phyloP scores from a whole-genome alignment of 1,140 invertebrate genomes.

The Lucilia cuprina region DNA sequence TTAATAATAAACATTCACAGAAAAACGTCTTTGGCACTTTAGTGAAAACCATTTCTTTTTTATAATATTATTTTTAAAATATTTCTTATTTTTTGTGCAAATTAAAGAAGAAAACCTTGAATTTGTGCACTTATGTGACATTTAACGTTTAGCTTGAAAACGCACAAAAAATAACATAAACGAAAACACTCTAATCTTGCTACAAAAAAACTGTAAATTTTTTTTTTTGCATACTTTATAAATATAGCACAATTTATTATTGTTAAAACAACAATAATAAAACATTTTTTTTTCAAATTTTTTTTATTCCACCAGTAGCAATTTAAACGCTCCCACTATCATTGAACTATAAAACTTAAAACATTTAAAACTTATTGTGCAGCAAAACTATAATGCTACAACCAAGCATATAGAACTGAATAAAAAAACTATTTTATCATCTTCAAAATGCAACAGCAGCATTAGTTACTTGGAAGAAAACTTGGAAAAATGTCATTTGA shows the following conservation, averaged over 20 bases:
- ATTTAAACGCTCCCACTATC: not conserved
- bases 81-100: not conserved
- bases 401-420: too few relatives aligned
- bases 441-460: too few relatives aligned
- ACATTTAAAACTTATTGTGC: not conserved
- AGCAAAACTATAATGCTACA: not conserved
- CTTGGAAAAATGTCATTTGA: too few relatives aligned
- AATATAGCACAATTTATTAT: not conserved
- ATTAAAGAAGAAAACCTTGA: not conserved
- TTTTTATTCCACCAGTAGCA: not conserved
- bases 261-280: not conserved
- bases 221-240: not conserved
- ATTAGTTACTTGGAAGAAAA: too few relatives aligned
- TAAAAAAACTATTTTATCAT: too few relatives aligned
- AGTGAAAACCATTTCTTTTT: not conserved
- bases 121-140: conserved; percentile 1
- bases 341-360: conserved; percentile 4
- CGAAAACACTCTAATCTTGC: not conserved
- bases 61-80: not conserved
- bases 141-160: not conserved
- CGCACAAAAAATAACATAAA: not conserved
- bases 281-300: not conserved
- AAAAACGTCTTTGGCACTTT: not conserved
- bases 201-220: not conserved
- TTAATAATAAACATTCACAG: too few relatives aligned